These are phyloP conservation scores for Dolomedes plantarius DNA, from an alignment of 2,888 invertebrate genomes.

Conservation along the genomic window DNA sequence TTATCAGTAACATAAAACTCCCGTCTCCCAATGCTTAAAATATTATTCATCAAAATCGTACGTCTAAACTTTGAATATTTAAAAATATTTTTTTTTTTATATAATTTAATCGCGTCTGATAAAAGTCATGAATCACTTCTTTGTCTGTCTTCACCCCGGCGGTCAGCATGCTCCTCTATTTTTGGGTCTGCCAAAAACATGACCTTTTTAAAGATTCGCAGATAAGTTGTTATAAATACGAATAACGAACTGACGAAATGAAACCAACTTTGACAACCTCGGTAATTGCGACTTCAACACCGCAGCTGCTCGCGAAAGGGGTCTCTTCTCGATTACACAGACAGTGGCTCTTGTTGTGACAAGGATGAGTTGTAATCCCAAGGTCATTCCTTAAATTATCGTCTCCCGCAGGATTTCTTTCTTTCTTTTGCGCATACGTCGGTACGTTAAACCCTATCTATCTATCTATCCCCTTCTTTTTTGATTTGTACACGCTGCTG, in stretches of 20 bases:
- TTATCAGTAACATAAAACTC: no score
- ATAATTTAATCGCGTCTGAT: no score
- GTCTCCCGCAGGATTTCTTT: not conserved
- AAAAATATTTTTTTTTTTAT: no score
- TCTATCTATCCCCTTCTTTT: not conserved
- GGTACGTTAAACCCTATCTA: constrained; percentile 7
- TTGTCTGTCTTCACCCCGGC: no score
- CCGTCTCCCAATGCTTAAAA: no score
- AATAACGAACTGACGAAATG: not conserved
- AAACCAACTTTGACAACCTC: not conserved
- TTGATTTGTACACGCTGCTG: not conserved
- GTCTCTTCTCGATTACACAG: not conserved
- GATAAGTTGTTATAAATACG: constrained; percentile 6
- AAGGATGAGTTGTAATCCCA: not conserved
- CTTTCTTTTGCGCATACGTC: not conserved
- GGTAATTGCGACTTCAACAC: constrained; percentile 10
- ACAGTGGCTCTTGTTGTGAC: constrained; percentile 16
- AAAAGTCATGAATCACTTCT: no score
- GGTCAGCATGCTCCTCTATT: no score
- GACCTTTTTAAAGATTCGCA: not conserved
- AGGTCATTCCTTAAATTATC: constrained; percentile 4
- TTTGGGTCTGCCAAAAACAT: not conserved
- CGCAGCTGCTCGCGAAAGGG: not conserved
- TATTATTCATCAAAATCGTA: no score
- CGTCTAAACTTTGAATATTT: no score